Conservation (phyloP, 2,797 vertebrate genomes). For the Glossophaga mutica region DNA sequence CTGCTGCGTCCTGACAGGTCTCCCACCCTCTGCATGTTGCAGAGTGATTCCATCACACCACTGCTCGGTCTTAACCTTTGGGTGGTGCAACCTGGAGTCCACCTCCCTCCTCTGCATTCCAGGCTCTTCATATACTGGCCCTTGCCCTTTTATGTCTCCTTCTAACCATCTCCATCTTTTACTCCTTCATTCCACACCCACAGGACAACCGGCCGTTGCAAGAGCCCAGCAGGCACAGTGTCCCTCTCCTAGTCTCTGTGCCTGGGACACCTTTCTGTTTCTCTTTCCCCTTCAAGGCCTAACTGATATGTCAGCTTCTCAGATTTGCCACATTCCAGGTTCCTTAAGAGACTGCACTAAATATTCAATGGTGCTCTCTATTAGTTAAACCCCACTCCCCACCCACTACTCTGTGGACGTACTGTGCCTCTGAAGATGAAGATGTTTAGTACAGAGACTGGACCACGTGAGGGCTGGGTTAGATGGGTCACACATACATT, state of each 20-base stretch:
- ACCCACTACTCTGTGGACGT: background rate
- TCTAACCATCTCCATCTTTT: background rate
- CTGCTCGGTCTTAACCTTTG: background rate
- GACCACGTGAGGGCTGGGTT: background rate
- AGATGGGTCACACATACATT: background rate
- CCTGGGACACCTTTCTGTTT: background rate
- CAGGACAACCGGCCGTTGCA: background rate
- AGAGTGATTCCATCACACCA: background rate
- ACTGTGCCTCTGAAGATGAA: background rate
- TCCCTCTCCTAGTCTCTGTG: background rate
- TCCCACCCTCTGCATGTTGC: background rate
- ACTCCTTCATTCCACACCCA: background rate
- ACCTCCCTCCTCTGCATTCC: background rate
- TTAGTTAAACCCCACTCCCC: background rate
- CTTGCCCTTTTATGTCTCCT: background rate
- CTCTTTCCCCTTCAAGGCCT: background rate
- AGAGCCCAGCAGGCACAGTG: background rate
- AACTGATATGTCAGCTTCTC: background rate
- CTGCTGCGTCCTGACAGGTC: background rate
- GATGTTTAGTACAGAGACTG: background rate
- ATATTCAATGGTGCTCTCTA: background rate
- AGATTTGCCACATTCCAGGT: background rate
- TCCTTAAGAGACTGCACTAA: background rate
- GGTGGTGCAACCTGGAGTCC: background rate
- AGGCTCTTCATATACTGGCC: background rate